Conservation (phyloP, 2,113 vertebrate genomes). For the Engraulis encrasicolus region DNA sequence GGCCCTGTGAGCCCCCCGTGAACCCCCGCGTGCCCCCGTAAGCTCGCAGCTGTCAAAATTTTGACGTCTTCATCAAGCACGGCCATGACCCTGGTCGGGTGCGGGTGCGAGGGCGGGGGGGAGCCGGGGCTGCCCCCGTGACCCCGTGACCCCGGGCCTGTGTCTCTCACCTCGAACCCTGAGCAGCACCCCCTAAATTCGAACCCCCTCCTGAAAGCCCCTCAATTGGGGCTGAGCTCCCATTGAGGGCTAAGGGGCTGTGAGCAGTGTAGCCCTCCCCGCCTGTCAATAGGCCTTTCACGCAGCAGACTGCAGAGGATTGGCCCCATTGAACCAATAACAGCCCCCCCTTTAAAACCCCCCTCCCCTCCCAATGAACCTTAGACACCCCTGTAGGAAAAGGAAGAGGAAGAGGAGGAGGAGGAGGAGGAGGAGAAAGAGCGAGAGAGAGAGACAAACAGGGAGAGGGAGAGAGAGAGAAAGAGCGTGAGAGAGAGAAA, state of each 20-base stretch:
- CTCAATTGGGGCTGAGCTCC: conserved; percentile 66
- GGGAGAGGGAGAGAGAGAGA: neutral
- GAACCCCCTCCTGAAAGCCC: conserved; percentile 58
- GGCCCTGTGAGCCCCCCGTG: too few relatives aligned
- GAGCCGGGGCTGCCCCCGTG: conserved; percentile 45
- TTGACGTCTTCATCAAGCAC: conserved; percentile 78
- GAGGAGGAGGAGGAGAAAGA: neutral
- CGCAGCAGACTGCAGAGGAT: conserved; percentile 23
- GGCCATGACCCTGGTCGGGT: conserved; percentile 71
- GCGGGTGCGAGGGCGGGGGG: conserved; percentile 25
- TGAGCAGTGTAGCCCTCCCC: conserved; percentile 37
- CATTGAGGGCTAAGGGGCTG: conserved; percentile 70
- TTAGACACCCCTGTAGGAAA: neutral
- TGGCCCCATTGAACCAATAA: conserved; percentile 46
- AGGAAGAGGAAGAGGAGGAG: conserved; percentile 38
- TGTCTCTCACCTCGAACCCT: conserved; percentile 60
- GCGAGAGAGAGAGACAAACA: neutral
- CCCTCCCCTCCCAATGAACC: neutral
- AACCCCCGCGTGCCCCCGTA: too few relatives aligned
- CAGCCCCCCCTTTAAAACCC: neutral
- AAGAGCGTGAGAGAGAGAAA: conserved; percentile 40
- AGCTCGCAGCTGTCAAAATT: conserved; percentile 79
- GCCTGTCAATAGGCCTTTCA: conserved; percentile 69
- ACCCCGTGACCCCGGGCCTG: conserved; percentile 68
- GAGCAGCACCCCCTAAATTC: conserved; percentile 57